phyloP scores from a whole-genome alignment of 2,113 vertebrate species.

The Chionis minor region DNA sequence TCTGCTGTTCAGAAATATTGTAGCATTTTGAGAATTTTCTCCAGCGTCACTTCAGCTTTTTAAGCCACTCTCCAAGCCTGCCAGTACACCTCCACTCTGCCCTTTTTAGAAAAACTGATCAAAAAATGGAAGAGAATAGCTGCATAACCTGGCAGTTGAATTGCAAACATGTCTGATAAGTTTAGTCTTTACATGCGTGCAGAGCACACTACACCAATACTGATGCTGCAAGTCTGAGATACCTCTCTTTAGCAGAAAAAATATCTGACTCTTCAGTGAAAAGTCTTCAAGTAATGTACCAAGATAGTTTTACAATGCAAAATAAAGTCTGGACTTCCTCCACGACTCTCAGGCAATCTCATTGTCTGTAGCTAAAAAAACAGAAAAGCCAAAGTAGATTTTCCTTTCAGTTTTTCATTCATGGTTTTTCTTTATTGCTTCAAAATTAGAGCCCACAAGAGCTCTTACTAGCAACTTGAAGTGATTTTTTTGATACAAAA shows the following conservation, averaged over 20 bases:
- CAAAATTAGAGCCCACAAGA: neutral
- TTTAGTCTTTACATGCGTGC: neutral
- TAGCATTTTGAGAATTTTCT: neutral
- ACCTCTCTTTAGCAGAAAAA: neutral
- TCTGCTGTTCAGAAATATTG: neutral
- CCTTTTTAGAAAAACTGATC: neutral
- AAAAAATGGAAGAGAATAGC: neutral
- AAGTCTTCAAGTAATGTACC: neutral
- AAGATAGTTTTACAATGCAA: neutral
- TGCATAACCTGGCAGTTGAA: neutral
- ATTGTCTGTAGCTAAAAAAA: neutral
- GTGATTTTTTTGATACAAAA: neutral
- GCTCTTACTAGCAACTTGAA: neutral
- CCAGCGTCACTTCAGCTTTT: neutral
- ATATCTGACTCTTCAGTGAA: neutral
- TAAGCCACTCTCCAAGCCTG: neutral
- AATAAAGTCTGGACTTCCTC: neutral
- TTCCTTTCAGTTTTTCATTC: neutral
- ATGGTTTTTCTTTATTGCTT: neutral
- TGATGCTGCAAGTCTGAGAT: neutral
- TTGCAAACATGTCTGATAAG: neutral
- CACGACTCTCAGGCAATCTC: neutral
- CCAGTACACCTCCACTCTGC: accelerated
- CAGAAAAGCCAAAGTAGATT: neutral
- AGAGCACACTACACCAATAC: too few relatives aligned